Evolutionary conservation across 1,140 invertebrate species (phyloP).

Genomic region (Globodera rostochiensis): DNA sequence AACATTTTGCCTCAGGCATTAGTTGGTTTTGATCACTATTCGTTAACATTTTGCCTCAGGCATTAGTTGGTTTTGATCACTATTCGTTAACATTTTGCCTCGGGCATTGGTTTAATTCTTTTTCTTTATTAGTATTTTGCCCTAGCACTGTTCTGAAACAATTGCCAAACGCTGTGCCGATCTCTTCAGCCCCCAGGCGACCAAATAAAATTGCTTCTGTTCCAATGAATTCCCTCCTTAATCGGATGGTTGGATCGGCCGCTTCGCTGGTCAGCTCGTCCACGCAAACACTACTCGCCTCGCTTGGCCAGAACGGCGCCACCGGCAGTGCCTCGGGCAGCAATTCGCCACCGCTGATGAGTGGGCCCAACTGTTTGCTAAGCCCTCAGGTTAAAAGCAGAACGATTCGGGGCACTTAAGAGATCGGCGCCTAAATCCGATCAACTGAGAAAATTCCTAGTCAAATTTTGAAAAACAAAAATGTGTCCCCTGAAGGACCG

Average conservation of each 20-base stretch:
- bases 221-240: slow-evolving; percentile 19
- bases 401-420: neutral
- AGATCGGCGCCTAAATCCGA: too few species aligned
- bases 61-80: too few species aligned
- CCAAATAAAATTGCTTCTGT: neutral
- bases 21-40: too few species aligned
- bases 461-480: neutral
- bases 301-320: neutral
- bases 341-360: slow-evolving; percentile 23
- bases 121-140: neutral
- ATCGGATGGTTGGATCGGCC: slow-evolving; percentile 27
- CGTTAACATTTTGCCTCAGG: too few species aligned
- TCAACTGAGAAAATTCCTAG: too few species aligned
- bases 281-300: slow-evolving; percentile 19
- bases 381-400: slow-evolving; percentile 14
- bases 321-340: slow-evolving; percentile 2
- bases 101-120: slow-evolving; percentile 12
- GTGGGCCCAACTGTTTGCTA: slow-evolving; percentile 21
- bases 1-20: slow-evolving; percentile 9
- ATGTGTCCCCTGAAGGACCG: slow-evolving; percentile 49
- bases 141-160: too few species aligned
- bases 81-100: neutral
- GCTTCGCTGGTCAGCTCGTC: slow-evolving; percentile 23
- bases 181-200: neutral
- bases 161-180: neutral